Base-by-base conservation (phyloP, 2,888 invertebrate genomes). In the Physocephala rufipes region DNA sequence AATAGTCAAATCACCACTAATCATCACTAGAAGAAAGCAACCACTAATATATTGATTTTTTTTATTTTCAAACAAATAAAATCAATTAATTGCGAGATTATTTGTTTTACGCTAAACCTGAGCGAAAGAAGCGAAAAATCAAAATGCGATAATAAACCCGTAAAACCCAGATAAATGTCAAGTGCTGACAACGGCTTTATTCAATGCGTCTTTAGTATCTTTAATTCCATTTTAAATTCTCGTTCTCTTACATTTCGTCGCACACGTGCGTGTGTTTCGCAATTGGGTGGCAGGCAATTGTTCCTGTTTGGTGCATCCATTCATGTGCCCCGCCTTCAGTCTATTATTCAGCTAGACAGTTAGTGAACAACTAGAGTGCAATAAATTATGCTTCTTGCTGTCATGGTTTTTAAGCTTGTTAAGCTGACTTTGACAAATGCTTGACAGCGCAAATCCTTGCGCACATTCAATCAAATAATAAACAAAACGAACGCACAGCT, bases 351-450 rank as follows among this genome's bases (percentile, higher is more conserved):
- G n/a, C n/a, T n/a, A n/a, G n/a, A n/a, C n/a, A n/a, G n/a, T n/a
- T n/a, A n/a, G n/a, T n/a, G n/a, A n/a, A n/a, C n/a, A n/a, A n/a
- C n/a, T n/a, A n/a, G n/a, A n/a, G n/a, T n/a, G n/a, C n/a, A 68
- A 68, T 68, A 68, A 68, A 68, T 68, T 59, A 68, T 28, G 68
- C 61, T 68, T 68, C 61, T 36, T 61, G 68, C 68, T 61, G 47
- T 70, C 64, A 74, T 73, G 71, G 73, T 74, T 74, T 73, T 72
- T 59, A 71, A 74, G 72, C 74, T 73, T 72, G 75, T 73, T 77
- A 75, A 77, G 75, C 75, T 76, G 76, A 76, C 77, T 75, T 77
- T 77, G 76, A 76, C 76, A 75, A 77, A 76, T 76, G 74, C 75
- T 61, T 71, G 63, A 66, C 51, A 68, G 59, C 21, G 59, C 59